Evolutionary conservation across 2,113 vertebrate genomes (phyloP), one percentile per base, ranked within the genome.

Genomic region (Trachemys scripta): DNA sequence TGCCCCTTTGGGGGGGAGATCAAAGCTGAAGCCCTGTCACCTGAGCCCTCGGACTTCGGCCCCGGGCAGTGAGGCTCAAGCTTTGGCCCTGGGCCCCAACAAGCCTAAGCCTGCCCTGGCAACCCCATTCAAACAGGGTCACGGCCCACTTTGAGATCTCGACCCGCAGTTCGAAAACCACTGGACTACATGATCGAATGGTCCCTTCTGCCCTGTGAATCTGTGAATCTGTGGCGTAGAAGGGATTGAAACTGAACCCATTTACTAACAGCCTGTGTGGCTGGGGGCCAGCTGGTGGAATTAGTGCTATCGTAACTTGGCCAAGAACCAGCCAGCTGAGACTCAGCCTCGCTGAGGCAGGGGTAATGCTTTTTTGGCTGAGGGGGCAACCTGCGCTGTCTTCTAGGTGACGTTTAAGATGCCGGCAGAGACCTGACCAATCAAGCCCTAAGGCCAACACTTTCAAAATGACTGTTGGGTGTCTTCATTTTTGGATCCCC

Each of bases 201-300:
- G 8, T 88, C 93, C 72, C 54, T 8, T 92, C 90, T 90, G 27
- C 50, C 65, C 27, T 91, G n/a, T 83, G 82, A 88, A 83, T 91
- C 6, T 8, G 45, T 54, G 42, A 92, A 84, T 5, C 38, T 93
- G 49, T 0, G 0, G 56, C 29, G 17, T 92, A 76, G 85, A 89
- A 78, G 7, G 20, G 7, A 3, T 82, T 1, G 2, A 27, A 91
- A 45, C 53, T 11, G 69, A 86, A 83, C 5, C 9, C 69, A 49
- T 19, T 87, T 14, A 27, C 16, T 69, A 87, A 38, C 54, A 88
- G 53, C 50, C 45, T 78, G 51, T 84, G 22, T 0, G 6, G 84
- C 45, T 49, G 80, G 83, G 8, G 91, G 53, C 79, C 65, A 24
- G 35, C 54, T 78, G 25, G 5, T 79, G 81, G 54, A 38, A 2